Evolutionary conservation across 2,113 vertebrate species (phyloP), one percentile per base, ranked within the genome.

Genomic region (Rhinopithecus roxellana): DNA sequence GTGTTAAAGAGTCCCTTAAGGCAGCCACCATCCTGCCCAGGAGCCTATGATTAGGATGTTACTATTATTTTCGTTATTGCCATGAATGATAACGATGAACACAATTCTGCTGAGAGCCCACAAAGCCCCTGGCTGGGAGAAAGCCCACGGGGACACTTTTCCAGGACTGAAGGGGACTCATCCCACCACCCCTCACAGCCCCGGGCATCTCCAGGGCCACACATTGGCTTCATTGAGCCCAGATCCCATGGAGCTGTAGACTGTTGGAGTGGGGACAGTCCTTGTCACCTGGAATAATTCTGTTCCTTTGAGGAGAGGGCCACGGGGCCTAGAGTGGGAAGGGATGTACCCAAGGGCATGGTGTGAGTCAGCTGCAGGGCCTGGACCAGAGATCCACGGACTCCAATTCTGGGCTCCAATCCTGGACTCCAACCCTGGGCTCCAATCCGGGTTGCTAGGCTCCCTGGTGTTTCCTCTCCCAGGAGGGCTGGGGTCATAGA

Each of bases 221-320:
- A 1, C 0, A 4, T 1, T 18, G 27, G 64, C 12, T n/a, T 70
- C 67, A 0, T 14, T 16, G 17, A 27, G 1, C 32, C 64, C 80
- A 55, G 69, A 6, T 13, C 30, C 22, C 81, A 6, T 0, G 3
- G 16, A 69, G 4, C 4, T 81, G 16, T 11, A 11, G 43, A 3
- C 35, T 32, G 0, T 0, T 0, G 17, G 78, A 25, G 11, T 1
- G 2, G 64, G 74, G 14, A 18, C 0, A 0, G 64, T n/a, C 38
- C n/a, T 0, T 8, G 30, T 38, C 82, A 1, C 55, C 67, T 3
- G 32, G 35, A 43, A 5, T 0, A 5, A 6, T 17, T 11, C 45
- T 75, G 72, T 40, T 64, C 52, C 48, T 14, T 78, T 7, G 2
- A 22, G 78, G 75, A 45, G 20, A 48, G 3, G 48, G 16, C 59